Evolutionary conservation across 2,888 invertebrate genomes (phyloP).

Genomic region (Cerastoderma edule): DNA sequence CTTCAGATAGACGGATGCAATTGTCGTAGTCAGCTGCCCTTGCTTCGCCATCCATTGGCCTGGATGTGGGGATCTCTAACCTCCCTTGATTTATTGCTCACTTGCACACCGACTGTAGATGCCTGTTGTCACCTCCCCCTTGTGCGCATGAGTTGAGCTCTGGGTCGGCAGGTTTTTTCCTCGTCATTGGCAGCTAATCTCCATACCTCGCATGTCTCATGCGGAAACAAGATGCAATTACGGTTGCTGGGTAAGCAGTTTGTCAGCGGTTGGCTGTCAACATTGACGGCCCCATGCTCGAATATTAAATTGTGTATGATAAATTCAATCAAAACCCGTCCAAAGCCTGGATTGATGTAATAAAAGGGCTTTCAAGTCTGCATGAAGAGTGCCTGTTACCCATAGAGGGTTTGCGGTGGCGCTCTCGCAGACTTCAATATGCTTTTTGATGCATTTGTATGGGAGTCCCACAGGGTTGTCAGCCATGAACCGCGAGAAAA

Average conservation of each 20-base stretch:
- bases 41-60: not conserved
- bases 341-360: constrained; percentile 7
- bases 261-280: constrained; percentile 5
- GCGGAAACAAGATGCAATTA: constrained; percentile 24
- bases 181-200: constrained; percentile 6
- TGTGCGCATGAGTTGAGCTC: not conserved
- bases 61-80: not conserved
- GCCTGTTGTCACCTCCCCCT: not conserved
- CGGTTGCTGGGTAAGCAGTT: not conserved
- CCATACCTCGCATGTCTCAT: constrained; percentile 8
- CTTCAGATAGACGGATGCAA: not conserved
- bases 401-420: not conserved
- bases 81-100: constrained; percentile 8
- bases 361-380: constrained; percentile 21
- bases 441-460: constrained; percentile 13
- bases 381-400: not conserved
- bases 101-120: constrained; percentile 8
- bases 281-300: not conserved
- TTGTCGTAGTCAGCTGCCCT: not conserved
- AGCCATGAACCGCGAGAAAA: not conserved
- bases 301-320: constrained; percentile 25
- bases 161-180: constrained; percentile 14
- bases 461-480: constrained; percentile 23
- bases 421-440: constrained; percentile 1
- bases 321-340: constrained; percentile 11